Evolutionary conservation across 1,140 invertebrate species (phyloP).

Genomic region (fruit fly (Drosophila melanogaster)): DNA sequence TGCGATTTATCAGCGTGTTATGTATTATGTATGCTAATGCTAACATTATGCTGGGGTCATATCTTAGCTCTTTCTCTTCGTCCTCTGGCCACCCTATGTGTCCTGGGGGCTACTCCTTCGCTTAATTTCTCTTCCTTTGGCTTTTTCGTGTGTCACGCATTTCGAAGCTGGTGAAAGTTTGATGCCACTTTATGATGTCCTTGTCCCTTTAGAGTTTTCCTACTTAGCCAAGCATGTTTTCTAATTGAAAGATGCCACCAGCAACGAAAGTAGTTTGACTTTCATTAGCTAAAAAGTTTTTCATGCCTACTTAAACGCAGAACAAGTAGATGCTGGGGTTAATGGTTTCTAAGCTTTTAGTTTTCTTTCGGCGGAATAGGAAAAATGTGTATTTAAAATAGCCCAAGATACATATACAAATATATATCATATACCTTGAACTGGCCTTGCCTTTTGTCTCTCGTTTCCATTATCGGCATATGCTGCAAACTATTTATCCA

Average conservation of each 20-base stretch:
- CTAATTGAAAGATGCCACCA: slow-evolving; percentile 57
- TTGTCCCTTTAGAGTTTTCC: slow-evolving; percentile 70
- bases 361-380: neutral
- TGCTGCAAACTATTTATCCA: slow-evolving; percentile 44
- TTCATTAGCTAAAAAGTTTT: slow-evolving; percentile 58
- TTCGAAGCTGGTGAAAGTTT: slow-evolving; percentile 12
- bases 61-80: neutral
- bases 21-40: slow-evolving; percentile 49
- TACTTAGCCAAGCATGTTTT: slow-evolving; percentile 54
- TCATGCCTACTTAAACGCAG: slow-evolving; percentile 21
- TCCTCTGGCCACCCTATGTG: neutral
- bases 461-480: slow-evolving; percentile 51
- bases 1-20: slow-evolving; percentile 23
- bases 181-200: slow-evolving; percentile 36
- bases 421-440: neutral
- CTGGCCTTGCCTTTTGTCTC: slow-evolving; percentile 7
- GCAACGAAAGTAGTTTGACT: slow-evolving; percentile 53
- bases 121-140: slow-evolving; percentile 4
- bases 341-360: neutral
- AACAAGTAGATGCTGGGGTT: neutral
- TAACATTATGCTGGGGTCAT: slow-evolving; percentile 11
- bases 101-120: slow-evolving; percentile 9
- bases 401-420: neutral
- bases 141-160: slow-evolving; percentile 20
- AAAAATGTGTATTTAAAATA: too few relatives aligned